Evolutionary conservation across 2,888 invertebrate species (phyloP), one percentile per base, ranked within the genome.

Genomic region (Cerceris ruficornis): DNA sequence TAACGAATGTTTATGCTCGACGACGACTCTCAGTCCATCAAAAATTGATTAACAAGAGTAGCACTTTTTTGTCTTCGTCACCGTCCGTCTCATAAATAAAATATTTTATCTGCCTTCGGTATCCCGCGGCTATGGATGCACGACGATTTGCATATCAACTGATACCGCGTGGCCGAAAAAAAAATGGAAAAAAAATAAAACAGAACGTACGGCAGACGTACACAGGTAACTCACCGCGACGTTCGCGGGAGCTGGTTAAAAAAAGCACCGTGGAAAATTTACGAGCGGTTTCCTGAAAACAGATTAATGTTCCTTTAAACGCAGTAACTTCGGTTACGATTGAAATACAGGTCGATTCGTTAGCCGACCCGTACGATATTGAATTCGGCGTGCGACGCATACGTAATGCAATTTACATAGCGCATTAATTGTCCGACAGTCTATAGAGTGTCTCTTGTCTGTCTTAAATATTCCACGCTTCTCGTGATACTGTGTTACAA

Each of bases 91-190:
- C 57, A 54, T 68, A 70, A 75, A 76, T 81, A 76, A 80, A 81
- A 80, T 80, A 76, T 80, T 80, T 81, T 80, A 76, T 76, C 76
- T 76, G 64, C 73, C 64, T 76, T 65, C 49, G 54, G 62, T 62
- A 49, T 70, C 57, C 43, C 62, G 49, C 80, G 64, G 61, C 76
- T 70, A 52, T 66, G 76, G 80, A 73, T 42, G 49, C 62, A 55
- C 17, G 49, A 58, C 76, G 71, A 81, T 81, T 81, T 81, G 81
- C 81, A 81, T 81, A 81, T 80, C 70, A 75, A 75, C 79, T 58
- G 73, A 80, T 76, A 76, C 69, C 70, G 49, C 50, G 65, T 55
- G 52, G 28, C 4, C 28, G 28, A 52, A 43, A 52, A 54, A 65
- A 52, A 59, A 60, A 50, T 49, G 28, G 28, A 28, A 28, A 62